Evolutionary conservation across 2,113 vertebrate genomes (phyloP).

Genomic region (Tragelaphus scriptus): DNA sequence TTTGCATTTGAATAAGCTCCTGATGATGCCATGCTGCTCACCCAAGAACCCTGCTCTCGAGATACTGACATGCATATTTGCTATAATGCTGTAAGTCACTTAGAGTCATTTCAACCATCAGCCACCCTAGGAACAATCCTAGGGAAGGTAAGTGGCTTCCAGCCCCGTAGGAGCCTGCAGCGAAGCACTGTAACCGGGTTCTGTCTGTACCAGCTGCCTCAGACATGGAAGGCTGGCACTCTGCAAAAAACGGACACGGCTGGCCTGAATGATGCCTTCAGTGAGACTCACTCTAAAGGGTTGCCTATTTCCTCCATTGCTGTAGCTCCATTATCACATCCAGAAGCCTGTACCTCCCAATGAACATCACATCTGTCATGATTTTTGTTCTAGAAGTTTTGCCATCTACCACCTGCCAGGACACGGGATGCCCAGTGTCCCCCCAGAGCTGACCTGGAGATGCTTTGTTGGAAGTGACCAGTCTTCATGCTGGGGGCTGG

Average conservation of each 20-base stretch:
- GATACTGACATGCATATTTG: rapidly evolving
- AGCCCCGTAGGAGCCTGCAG: rapidly evolving
- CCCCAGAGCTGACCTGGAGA: rapidly evolving
- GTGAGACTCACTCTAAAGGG: not conserved
- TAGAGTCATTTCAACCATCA: not conserved
- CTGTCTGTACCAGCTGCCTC: not conserved
- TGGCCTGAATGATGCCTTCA: not conserved
- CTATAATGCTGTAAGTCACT: rapidly evolving
- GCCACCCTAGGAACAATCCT: not conserved
- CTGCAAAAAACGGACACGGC: rapidly evolving
- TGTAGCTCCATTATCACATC: not conserved
- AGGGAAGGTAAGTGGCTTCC: not conserved
- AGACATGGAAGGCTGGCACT: not conserved
- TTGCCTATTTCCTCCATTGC: not conserved
- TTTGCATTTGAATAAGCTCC: not conserved
- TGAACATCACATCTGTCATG: not conserved
- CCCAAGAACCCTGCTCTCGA: not conserved
- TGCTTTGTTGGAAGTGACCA: too few species aligned
- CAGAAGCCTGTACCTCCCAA: not conserved
- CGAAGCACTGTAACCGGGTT: not conserved
- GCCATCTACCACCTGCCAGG: not conserved
- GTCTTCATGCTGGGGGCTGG: not conserved
- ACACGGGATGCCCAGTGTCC: rapidly evolving
- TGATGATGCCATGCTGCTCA: not conserved
- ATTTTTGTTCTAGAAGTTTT: not conserved